Evolutionary conservation across 1,140 invertebrate species (phyloP), one percentile per base, ranked within the genome.

Genomic region (Drosophila lacteicornis): DNA sequence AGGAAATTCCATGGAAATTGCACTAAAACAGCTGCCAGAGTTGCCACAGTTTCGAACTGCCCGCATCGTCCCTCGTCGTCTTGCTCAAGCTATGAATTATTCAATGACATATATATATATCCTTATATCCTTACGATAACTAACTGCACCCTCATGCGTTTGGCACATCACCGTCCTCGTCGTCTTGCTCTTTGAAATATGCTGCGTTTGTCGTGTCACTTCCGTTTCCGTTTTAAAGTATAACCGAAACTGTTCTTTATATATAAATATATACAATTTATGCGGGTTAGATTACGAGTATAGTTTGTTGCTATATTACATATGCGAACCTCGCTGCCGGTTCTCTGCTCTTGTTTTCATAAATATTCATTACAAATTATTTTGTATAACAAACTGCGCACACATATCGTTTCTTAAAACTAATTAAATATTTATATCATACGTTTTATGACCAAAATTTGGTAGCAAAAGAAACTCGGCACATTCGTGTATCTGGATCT

Each of bases 351-450:
- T 73, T 73, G 49, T 74, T 75, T 79, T 55, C 75, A 88, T 88
- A 87, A 87, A 87, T 87, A 87, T 87, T 75, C 77, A 88, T 87
- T 88, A 87, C 84, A 88, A 87, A 87, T 84, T 75, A 80, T 85
- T 56, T 84, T 84, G 82, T 84, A 84, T 84, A 88, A 87, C 77
- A 88, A 87, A 80, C 73, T 87, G 73, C 71, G 63, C 47, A 40
- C 47, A 40, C 62, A 70, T 70, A 40, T 70, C 70, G 70, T 22
- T 43, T 33, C 82, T 90, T 88, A 88, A 83, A 88, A 88, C 84
- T 88, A 88, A 88, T 88, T 88, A 88, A 88, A 87, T 88, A 88
- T 78, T 80, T 80, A 81, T 82, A 75, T 75, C 70, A 84, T 80
- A 63, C 61, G 73, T 63, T 79, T 79, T 73, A 77, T 78, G 81